phyloP scores from a whole-genome alignment of 2,888 invertebrate genomes.

The Spialia ferax region DNA sequence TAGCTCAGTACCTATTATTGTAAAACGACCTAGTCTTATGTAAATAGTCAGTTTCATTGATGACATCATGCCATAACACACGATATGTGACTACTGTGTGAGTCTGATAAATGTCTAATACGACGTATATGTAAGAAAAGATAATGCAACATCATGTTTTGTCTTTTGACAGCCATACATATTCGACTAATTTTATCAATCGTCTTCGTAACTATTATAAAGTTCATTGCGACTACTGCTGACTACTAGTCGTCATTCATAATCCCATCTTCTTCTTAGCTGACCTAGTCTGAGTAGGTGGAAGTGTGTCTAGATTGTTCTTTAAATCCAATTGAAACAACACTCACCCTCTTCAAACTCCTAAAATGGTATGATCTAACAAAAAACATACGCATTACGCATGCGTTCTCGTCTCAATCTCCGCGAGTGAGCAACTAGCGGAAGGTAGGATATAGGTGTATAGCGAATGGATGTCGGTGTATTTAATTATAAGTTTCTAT shows the following conservation, averaged over 20 bases:
- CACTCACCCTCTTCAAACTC: background rate
- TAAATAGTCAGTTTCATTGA: conserved; percentile 5
- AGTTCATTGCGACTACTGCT: too few relatives aligned
- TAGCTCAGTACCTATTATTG: too few relatives aligned
- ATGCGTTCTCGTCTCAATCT: conserved; percentile 11
- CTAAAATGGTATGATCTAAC: too few relatives aligned
- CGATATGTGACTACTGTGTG: background rate
- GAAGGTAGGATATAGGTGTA: conserved; percentile 61
- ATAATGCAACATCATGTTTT: too few relatives aligned
- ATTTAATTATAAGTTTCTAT: conserved; percentile 81
- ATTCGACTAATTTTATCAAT: too few relatives aligned
- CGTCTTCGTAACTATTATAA: too few relatives aligned
- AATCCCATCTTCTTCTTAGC: too few relatives aligned
- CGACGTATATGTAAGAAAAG: too few relatives aligned
- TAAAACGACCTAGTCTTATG: background rate
- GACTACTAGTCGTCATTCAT: too few relatives aligned
- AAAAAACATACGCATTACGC: background rate
- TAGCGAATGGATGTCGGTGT: conserved; percentile 71
- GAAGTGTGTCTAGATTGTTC: too few relatives aligned
- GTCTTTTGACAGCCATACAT: background rate
- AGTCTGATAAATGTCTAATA: too few relatives aligned
- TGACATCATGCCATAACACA: background rate
- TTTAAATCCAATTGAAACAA: background rate
- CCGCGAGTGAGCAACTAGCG: conserved; percentile 57
- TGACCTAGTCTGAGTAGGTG: background rate